These are phyloP conservation scores for Drosophila mayaguana DNA, from an alignment of 2,888 invertebrate species.

Conservation along the genomic window DNA sequence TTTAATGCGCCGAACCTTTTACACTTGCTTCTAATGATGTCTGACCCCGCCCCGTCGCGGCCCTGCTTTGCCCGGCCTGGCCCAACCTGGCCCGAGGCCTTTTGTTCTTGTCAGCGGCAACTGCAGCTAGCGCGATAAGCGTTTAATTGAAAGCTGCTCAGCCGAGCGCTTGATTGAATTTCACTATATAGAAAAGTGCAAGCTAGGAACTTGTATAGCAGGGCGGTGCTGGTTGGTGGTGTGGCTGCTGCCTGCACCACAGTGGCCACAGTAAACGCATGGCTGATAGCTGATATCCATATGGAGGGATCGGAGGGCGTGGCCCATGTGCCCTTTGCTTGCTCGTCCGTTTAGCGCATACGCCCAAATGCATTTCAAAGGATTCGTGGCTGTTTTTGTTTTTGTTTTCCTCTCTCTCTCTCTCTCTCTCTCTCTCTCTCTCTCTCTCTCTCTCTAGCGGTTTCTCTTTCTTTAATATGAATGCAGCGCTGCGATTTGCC, in stretches of 20 bases:
- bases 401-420: neutral
- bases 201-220: slow-evolving; percentile 32
- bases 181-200: slow-evolving; percentile 54
- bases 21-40: slow-evolving; percentile 28
- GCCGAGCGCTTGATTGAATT: slow-evolving; percentile 63
- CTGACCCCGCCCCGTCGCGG: neutral
- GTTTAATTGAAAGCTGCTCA: slow-evolving; percentile 72
- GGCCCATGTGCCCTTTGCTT: slow-evolving; percentile 31
- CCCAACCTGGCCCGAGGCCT: slow-evolving; percentile 8
- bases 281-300: slow-evolving; percentile 36
- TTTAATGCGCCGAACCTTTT: slow-evolving; percentile 26
- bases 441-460: too few species aligned
- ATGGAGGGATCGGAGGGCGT: neutral
- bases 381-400: slow-evolving; percentile 21
- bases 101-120: slow-evolving; percentile 40
- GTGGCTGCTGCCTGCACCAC: slow-evolving; percentile 7
- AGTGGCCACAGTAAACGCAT: slow-evolving; percentile 16
- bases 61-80: neutral
- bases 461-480: slow-evolving; percentile 3
- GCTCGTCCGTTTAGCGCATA: slow-evolving; percentile 24
- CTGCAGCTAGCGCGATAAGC: slow-evolving; percentile 68
- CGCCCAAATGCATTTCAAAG: slow-evolving; percentile 61
- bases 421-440: too few species aligned
- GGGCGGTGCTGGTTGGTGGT: neutral
- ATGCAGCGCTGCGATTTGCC: slow-evolving; percentile 35